Base-by-base conservation (phyloP, 2,888 invertebrate species). In the Cetonia aurata region DNA sequence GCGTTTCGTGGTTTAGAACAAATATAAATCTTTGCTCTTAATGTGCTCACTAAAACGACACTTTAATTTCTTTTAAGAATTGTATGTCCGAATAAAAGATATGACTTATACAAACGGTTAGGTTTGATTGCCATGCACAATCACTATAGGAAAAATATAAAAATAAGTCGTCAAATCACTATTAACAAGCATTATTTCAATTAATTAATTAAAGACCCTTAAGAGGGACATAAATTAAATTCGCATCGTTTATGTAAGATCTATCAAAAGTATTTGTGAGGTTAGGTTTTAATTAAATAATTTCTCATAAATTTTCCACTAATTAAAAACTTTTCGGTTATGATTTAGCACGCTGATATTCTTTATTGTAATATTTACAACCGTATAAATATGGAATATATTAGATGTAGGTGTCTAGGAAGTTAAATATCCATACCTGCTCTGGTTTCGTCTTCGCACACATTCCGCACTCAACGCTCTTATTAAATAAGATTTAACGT, bases 371-470 rank as follows among this genome's bases (percentile, higher is more conserved):
- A 37, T 4, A 37, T 37, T 3, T 37, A 37, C 10, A 37, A 37
- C 10, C 8, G 8, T 1, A 37, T n/a, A 1, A 48, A 41, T 17
- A 41, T 0, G 19, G 15, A 42, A 57, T 57, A 37, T 15, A 65
- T 9, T 25, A 52, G 12, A 52, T 9, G 19, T 4, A 25, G 25
- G 8, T 25, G 10, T 48, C 19, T 19, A 42, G 42, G 6, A 50
- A 31, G 37, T 50, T 50, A 50, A 52, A 52, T 50, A 33, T 17
- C 17, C 78, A 75, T 86, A 90, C 91, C 87, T 89, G 80, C 87
- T 88, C 71, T 86, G 85, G 80, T 87, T 85, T 85, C 88, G 88
- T 83, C 88, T 89, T 85, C 88, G 89, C 74, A 86, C 82, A 82
- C 89, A 87, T 84, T 91, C 89, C 75, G 88, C 87, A 76, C 87